Percentiles rank a stretch among this genome's conserved stretches.
These are phyloP conservation scores for Hystrix cristata DNA, from an alignment of 2,113 vertebrate species.

Conservation along the genomic window DNA sequence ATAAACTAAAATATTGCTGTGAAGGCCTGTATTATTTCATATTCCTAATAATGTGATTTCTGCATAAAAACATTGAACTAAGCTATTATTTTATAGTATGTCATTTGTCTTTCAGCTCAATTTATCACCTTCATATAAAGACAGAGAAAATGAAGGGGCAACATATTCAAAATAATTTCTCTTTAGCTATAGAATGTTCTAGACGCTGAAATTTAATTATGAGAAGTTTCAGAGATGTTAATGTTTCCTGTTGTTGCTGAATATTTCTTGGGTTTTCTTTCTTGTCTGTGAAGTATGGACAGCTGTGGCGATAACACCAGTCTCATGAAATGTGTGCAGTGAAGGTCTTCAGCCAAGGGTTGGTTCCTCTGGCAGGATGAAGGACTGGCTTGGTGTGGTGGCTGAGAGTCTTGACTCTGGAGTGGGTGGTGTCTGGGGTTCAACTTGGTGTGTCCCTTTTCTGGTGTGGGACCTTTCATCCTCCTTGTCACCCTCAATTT, in stretches of 20 bases:
- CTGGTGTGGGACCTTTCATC: not conserved
- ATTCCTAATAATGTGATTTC: not conserved
- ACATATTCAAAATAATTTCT: not conserved
- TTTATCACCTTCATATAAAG: not conserved
- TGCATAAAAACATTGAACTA: not conserved
- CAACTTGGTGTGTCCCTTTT: not conserved
- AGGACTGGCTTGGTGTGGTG: too few species aligned
- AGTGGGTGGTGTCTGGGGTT: not conserved
- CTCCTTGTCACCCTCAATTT: not conserved
- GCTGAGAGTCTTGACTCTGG: not conserved
- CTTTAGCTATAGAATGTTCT: not conserved
- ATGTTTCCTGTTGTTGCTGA: not conserved
- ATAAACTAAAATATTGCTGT: not conserved
- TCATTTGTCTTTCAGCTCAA: not conserved
- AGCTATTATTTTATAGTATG: not conserved
- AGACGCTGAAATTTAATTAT: not conserved
- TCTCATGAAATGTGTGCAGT: rapidly evolving
- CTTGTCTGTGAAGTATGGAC: not conserved
- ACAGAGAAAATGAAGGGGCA: not conserved
- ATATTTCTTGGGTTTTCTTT: not conserved
- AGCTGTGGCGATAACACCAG: not conserved
- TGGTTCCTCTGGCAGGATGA: not conserved
- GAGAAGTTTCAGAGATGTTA: not conserved
- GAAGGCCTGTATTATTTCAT: not conserved
- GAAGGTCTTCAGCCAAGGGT: not conserved